Evolutionary conservation across 2,113 vertebrate species (phyloP).

Genomic region (Ictidomys tridecemlineatus): DNA sequence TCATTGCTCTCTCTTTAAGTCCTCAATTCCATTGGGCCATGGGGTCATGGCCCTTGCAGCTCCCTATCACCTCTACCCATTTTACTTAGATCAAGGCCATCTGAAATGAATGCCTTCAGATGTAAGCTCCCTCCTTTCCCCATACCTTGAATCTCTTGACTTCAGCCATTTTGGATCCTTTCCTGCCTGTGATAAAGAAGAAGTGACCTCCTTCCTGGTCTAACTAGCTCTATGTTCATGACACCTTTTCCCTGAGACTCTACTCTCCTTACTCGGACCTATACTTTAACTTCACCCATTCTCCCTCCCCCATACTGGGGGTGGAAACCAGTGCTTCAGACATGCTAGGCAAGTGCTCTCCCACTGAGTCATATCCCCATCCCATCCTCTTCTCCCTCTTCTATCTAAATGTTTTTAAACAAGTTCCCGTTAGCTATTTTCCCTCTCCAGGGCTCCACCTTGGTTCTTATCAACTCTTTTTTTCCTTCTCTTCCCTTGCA

Average conservation of each 20-base stretch:
- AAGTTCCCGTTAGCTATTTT: background rate
- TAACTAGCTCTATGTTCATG: background rate
- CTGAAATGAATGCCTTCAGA: background rate
- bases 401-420: background rate
- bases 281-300: background rate
- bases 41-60: background rate
- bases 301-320: no score
- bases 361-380: no score
- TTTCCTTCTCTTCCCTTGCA: background rate
- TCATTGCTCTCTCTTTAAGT: background rate
- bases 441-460: background rate
- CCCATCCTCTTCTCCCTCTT: background rate
- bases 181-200: background rate
- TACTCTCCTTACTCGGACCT: background rate
- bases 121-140: background rate
- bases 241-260: background rate
- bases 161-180: background rate
- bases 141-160: background rate
- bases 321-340: no score
- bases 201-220: conserved; percentile 1
- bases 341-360: no score
- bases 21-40: no score
- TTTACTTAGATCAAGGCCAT: background rate
- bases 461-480: conserved; percentile 33
- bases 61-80: background rate